Evolutionary conservation across 2,797 vertebrate genomes (phyloP).

Genomic region (Tarsius wallacei): DNA sequence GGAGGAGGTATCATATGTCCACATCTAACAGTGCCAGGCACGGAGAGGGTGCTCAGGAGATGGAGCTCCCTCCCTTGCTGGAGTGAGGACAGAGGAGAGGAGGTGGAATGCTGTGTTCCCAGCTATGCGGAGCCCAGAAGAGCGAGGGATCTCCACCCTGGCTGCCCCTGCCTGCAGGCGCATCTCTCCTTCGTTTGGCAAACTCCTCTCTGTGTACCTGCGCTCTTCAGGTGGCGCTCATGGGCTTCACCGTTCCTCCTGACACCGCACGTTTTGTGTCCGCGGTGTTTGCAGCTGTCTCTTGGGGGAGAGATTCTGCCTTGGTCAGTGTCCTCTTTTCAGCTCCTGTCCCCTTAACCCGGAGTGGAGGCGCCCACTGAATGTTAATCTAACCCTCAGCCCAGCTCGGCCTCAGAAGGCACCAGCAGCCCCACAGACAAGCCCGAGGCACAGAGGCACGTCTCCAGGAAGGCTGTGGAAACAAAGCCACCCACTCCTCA

Average conservation of each 20-base stretch:
- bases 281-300: background rate
- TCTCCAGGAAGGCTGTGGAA: accelerated
- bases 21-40: background rate
- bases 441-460: background rate
- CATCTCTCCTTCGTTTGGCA: background rate
- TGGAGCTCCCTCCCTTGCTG: background rate
- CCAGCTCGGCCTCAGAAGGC: background rate
- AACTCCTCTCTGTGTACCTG: accelerated
- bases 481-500: accelerated
- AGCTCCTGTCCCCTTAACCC: background rate
- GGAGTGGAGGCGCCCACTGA: background rate
- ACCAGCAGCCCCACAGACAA: background rate
- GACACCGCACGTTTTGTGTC: accelerated
- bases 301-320: background rate
- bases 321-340: background rate
- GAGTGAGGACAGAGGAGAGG: background rate
- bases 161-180: background rate
- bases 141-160: accelerated
- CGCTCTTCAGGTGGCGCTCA: background rate
- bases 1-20: background rate
- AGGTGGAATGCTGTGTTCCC: background rate
- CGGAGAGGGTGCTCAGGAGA: accelerated
- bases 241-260: accelerated
- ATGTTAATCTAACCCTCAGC: background rate
- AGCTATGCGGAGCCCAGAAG: accelerated